phyloP scores from a whole-genome alignment of 1,140 invertebrate species.

The Hyles euphorbiae region DNA sequence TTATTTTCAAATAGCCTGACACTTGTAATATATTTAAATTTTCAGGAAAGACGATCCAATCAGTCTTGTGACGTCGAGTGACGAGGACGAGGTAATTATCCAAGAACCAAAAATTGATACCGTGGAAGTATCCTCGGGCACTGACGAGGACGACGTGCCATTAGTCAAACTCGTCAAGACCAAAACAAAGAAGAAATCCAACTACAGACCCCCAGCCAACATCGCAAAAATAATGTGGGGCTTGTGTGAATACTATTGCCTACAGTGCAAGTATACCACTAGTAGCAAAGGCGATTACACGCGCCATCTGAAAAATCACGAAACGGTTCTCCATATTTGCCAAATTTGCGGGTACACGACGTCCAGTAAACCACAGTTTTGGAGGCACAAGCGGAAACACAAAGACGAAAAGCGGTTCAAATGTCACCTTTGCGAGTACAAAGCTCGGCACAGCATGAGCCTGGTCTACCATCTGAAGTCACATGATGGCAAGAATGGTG shows the following conservation, averaged over 20 bases:
- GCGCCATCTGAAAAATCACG: slow-evolving; percentile 26
- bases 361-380: slow-evolving; percentile 35
- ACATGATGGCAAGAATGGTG: slow-evolving; percentile 29
- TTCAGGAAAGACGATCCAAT: slow-evolving; percentile 46
- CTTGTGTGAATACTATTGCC: slow-evolving; percentile 42
- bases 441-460: slow-evolving; percentile 49
- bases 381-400: slow-evolving; percentile 43
- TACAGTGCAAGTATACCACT: slow-evolving; percentile 37
- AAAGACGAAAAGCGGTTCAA: slow-evolving; percentile 37
- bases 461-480: slow-evolving; percentile 49
- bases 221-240: slow-evolving; percentile 31
- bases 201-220: slow-evolving; percentile 10
- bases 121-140: slow-evolving; percentile 56
- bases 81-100: slow-evolving; percentile 62
- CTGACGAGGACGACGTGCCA: slow-evolving; percentile 57
- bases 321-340: slow-evolving; percentile 37
- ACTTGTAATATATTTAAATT: no score
- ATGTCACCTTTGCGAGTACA: slow-evolving; percentile 49
- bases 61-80: slow-evolving; percentile 57
- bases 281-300: slow-evolving; percentile 25
- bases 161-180: slow-evolving; percentile 37
- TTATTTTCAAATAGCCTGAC: no score
- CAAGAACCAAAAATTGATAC: slow-evolving; percentile 59
- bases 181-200: slow-evolving; percentile 15
- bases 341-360: slow-evolving; percentile 44